A percentile compares a stretch with the other conserved stretches of the same genome.
Evolutionary conservation across 2,113 vertebrate genomes (phyloP).

Genomic region (Tylochromis polylepis): DNA sequence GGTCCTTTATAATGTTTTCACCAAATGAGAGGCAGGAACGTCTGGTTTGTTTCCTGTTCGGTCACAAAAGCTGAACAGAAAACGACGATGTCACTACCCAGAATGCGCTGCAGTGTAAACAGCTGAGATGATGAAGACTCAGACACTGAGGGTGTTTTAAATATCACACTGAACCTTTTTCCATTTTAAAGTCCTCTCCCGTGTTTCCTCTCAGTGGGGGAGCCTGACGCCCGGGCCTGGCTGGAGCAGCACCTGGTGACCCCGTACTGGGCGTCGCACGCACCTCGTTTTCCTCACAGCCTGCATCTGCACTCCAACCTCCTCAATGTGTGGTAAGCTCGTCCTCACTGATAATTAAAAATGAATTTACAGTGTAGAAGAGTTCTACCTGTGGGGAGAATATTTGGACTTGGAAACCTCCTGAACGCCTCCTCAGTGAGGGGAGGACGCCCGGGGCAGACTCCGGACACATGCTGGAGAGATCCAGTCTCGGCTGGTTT

Average conservation of each 20-base stretch:
- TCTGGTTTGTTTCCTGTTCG: background rate
- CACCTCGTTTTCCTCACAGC: constrained; percentile 84
- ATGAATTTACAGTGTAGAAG: background rate
- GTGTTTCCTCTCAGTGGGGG: constrained; percentile 65
- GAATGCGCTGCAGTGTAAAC: background rate
- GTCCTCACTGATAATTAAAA: background rate
- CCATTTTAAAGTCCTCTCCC: background rate
- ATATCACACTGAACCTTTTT: background rate
- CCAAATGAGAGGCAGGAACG: background rate
- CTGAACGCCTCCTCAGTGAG: too few species aligned
- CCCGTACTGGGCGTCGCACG: constrained; percentile 87
- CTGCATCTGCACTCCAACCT: constrained; percentile 93
- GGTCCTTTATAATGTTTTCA: background rate
- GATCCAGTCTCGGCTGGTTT: too few species aligned
- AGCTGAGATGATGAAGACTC: too few species aligned
- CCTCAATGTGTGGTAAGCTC: constrained; percentile 86
- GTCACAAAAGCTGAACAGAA: background rate
- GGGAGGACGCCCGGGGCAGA: too few species aligned
- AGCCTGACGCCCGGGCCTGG: constrained; percentile 85
- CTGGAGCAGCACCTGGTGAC: constrained; percentile 87
- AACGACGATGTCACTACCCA: background rate
- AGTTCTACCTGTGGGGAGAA: background rate
- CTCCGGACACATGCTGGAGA: too few species aligned
- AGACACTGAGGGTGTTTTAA: background rate
- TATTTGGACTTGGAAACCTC: background rate